Base-by-base conservation (phyloP, 1,140 invertebrate genomes). In the Drosophila obscura region DNA sequence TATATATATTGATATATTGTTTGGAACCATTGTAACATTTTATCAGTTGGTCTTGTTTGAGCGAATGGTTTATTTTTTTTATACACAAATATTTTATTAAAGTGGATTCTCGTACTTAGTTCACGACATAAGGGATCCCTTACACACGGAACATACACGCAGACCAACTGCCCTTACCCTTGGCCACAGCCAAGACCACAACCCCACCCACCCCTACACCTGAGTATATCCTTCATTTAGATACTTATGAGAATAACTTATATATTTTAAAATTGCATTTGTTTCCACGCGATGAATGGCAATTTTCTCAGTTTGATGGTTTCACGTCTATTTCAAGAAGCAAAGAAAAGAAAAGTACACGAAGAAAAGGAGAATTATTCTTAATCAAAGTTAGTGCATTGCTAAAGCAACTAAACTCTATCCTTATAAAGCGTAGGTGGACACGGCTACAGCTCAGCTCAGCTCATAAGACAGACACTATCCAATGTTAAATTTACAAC, bases 301-400 rank as follows among this genome's bases (percentile, higher is more conserved):
- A 88, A 88, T 89, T 88, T 87, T 88, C 83, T 88, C 83, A 88
- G 83, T 88, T 88, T 83, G 68, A 88, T 89, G 83, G 83, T 88
- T 88, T 88, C 83, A 88, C 71, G 52, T 75, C 48, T 82, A 88
- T 87, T 82, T 87, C 73, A 79, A 61, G 56, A 73, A 73, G 56
- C 43, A 73, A 73, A 62, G 61, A 61, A 53, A 65, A 45, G 52
- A 48, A 52, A 71, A 35, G 35, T 16, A 57, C 48, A 68, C 39
- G 46, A 74, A 55, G 57, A 51, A 44, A 67, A 43, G 66, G 52
- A 39, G 73, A 71, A 48, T 41, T 58, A 55, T 39, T 50, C 41
- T 55, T 64, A 71, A 60, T 4, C 26, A 55, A 72, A 61, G 41
- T 61, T 73, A 62, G 75, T 59, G 61, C 72, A 84, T 69, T 84